These are phyloP conservation scores for Agapornis roseicollis DNA, from an alignment of 2,113 vertebrate species.

Conservation along the genomic window DNA sequence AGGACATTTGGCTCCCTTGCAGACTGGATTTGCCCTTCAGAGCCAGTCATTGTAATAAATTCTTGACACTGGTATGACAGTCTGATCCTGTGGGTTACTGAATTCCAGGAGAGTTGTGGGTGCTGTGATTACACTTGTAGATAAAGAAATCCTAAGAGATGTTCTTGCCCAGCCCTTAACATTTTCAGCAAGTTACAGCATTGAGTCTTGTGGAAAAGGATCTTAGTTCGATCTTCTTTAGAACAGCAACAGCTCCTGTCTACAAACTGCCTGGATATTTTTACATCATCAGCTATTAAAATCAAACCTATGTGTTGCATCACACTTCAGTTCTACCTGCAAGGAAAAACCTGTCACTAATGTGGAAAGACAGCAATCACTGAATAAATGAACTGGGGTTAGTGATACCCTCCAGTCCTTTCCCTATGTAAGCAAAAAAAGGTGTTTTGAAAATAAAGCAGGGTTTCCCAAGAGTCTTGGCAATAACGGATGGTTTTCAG, in stretches of 20 bases:
- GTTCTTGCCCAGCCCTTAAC: neutral
- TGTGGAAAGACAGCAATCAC: neutral
- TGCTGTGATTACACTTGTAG: neutral
- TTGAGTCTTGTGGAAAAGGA: neutral
- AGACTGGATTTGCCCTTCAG: neutral
- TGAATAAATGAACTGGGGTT: neutral
- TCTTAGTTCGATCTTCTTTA: neutral
- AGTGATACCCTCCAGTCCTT: neutral
- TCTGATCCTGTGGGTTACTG: neutral
- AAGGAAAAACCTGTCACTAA: slow-evolving; percentile 28
- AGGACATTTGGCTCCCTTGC: neutral
- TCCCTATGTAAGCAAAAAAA: neutral
- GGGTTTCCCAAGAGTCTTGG: neutral
- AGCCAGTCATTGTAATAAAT: neutral
- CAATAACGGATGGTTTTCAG: neutral
- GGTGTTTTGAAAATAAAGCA: slow-evolving; percentile 6
- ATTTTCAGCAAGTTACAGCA: neutral
- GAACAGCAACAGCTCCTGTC: slow-evolving; percentile 12
- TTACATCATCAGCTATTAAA: neutral
- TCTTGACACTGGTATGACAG: accelerated
- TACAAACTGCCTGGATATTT: neutral
- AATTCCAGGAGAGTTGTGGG: neutral
- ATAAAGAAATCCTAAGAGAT: slow-evolving; percentile 2
- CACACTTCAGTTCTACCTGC: slow-evolving; percentile 14
- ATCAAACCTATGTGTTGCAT: neutral